Evolutionary conservation across 2,888 invertebrate genomes (phyloP), one percentile per base, ranked within the genome.

Genomic region (Clostera curtula): DNA sequence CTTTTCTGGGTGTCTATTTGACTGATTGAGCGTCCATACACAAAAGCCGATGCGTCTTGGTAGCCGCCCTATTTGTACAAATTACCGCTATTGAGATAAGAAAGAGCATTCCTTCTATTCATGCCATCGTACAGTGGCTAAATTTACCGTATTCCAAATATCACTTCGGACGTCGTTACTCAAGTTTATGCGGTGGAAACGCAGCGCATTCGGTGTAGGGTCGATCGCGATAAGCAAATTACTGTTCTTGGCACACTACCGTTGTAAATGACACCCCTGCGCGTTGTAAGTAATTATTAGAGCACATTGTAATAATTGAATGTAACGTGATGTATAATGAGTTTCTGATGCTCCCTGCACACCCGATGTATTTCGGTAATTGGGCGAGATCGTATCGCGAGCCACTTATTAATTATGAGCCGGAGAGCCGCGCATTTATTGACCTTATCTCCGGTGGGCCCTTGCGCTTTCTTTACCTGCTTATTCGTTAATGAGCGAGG

Each of bases 401-500:
- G 40, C 47, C 46, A 61, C 62, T 70, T 77, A 77, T 77, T 77
- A 75, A 75, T 74, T 76, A 76, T 63, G 67, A 71, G 57, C 49
- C 51, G 59, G 56, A 58, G 55, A 67, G 59, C 64, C 66, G 70
- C 70, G 69, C 69, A 73, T 74, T 77, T 77, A 79, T 75, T 71
- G 75, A 73, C 73, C 76, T 68, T 77, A 80, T 79, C 77, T 75
- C 79, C 77, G 76, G 76, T 67, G 52, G 58, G 57, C 66, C 69
- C 71, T 71, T 60, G 58, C 56, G 64, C 67, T 63, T 66, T 66
- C 70, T 60, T 59, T 53, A 43, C 64, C 58, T 58, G 60, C 53
- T 61, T 59, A 58, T 55, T 61, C 63, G 65, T 64, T 72, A 71
- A 75, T 68, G 68, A 73, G 72, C 57, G 49, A 48, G 41, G 57